Base-by-base conservation (phyloP, 2,888 invertebrate genomes). In the Andrena haemorrhoa region DNA sequence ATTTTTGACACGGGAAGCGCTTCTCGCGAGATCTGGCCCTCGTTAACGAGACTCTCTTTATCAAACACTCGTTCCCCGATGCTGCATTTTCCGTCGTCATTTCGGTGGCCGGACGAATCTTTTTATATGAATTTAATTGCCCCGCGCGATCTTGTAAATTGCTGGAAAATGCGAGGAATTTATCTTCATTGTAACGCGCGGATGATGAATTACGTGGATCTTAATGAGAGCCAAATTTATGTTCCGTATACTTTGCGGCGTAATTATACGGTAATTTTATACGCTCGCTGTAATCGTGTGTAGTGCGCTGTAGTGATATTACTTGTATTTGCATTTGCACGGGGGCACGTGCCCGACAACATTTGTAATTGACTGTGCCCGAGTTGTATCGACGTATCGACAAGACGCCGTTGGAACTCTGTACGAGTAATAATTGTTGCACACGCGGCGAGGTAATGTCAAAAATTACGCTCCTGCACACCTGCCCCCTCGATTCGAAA, bases 401-500 rank as follows among this genome's bases (percentile, higher is more conserved):
- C 20, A 12, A 35, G 7, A n/a, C 20, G 31, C 53, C 20, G 7
- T 63, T 33, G 29, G 20, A 41, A 23, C 10, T 31, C 4, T n/a
- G 31, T 31, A 73, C 8, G 23, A 1, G 0, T 8, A 53, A 16
- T 75, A 75, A 70, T 70, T 20, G 26, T 53, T 41, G 23, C 12
- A 5, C 7, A 6, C 10, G 16, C 23, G 23, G 7, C 12, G 35
- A 4, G 8, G 12, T n/a, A 71, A 49, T 63, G 23, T 53, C 2
- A 29, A 63, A 75, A 63, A 47, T 51, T 63, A 16, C 23, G 2
- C n/a, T 47, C 29, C 31, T 1, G 8, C 6, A 6, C 75, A 75
- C 51, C 75, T 75, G 75, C 23, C 31, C 41, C 53, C 31, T 71
- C 41, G 31, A 29, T 12, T 41, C 10, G 53, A 31, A 49, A 31